Conservation (phyloP, 1,140 invertebrate genomes). For the Holcopasites calliopsidis region DNA sequence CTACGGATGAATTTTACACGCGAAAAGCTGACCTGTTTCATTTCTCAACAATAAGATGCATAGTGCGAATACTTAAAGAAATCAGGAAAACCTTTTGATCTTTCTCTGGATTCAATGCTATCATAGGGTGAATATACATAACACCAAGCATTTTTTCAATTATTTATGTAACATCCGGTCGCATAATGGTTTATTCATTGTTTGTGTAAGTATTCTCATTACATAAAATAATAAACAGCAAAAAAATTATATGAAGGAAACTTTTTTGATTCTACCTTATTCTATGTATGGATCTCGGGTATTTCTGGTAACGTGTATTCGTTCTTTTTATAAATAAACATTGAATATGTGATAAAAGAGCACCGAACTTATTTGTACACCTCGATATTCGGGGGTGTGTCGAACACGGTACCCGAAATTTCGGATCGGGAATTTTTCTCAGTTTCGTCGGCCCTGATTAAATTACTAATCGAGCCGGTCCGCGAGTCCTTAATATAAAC, state of each 20-base stretch:
- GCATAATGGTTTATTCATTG: constrained; percentile 35
- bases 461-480: too few relatives aligned
- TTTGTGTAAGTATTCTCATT: constrained; percentile 49
- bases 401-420: too few relatives aligned
- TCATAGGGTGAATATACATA: constrained; percentile 29
- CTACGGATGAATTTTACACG: not conserved
- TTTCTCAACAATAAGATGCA: not conserved
- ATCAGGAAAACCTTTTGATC: not conserved
- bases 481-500: too few relatives aligned
- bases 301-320: too few relatives aligned
- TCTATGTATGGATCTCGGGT: not conserved
- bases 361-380: too few relatives aligned
- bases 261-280: not conserved
- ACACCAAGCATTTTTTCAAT: constrained; percentile 34
- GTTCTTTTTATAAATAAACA: too few relatives aligned
- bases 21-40: not conserved
- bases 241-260: constrained; percentile 8
- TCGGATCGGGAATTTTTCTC: too few relatives aligned
- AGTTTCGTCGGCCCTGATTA: too few relatives aligned
- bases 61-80: constrained; percentile 7
- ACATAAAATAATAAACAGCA: constrained; percentile 49
- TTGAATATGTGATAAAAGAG: too few relatives aligned
- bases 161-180: constrained; percentile 31
- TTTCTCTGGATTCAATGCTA: constrained; percentile 57
- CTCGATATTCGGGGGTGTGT: too few relatives aligned